Conservation (phyloP, 2,113 vertebrate genomes). For the Notothenia rossii region DNA sequence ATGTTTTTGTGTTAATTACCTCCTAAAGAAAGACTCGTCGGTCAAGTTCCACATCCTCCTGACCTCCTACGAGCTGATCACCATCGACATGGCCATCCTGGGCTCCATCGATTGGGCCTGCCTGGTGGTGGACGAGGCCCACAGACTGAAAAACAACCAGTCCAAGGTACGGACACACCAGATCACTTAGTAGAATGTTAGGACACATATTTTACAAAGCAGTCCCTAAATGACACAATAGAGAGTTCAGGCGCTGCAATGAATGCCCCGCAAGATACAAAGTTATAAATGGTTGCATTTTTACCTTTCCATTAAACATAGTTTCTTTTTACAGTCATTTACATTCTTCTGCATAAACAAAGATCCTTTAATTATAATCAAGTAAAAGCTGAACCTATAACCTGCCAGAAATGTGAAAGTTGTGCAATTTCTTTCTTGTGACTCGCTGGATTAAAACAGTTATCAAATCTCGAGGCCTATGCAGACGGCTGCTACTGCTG, state of each 20-base stretch:
- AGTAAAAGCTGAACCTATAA: not conserved
- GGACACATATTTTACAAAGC: no score
- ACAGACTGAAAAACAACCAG: slow-evolving; percentile 98
- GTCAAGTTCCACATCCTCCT: slow-evolving; percentile 97
- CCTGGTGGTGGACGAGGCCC: slow-evolving; percentile 97
- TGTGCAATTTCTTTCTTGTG: not conserved
- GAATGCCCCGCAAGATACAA: no score
- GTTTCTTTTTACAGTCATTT: no score
- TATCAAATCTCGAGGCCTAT: not conserved
- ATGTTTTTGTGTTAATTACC: not conserved
- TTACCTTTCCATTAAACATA: no score
- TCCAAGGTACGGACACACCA: slow-evolving; percentile 87
- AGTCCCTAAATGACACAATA: no score
- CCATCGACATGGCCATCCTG: slow-evolving; percentile 97
- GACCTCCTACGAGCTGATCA: slow-evolving; percentile 97
- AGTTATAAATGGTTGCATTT: no score
- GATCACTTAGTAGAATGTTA: not conserved
- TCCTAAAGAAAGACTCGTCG: slow-evolving; percentile 93
- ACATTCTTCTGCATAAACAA: no score
- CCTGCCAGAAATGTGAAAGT: not conserved
- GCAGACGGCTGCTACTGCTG: not conserved
- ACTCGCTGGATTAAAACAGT: not conserved
- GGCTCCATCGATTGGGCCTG: slow-evolving; percentile 99
- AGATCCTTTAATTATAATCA: no score
- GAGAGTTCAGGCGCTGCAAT: no score